These are phyloP conservation scores for Drosophila albomicans DNA, from an alignment of 1,140 invertebrate genomes.

Conservation along the genomic window DNA sequence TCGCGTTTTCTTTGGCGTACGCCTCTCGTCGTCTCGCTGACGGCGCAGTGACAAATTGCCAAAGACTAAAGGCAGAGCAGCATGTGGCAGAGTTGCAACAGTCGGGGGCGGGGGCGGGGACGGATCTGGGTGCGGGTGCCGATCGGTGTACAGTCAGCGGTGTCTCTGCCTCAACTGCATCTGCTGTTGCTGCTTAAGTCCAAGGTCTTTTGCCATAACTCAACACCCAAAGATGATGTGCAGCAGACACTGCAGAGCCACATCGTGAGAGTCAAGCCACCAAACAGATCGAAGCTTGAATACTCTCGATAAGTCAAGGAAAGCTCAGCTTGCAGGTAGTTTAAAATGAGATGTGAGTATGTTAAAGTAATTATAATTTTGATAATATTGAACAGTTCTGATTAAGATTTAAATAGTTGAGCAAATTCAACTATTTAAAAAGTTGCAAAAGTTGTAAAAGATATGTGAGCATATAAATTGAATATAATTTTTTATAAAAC, in stretches of 20 bases:
- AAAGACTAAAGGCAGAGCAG: constrained; percentile 13
- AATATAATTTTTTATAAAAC: too few species aligned
- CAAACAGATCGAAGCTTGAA: constrained; percentile 2
- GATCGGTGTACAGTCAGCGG: constrained; percentile 41
- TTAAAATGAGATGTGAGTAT: neutral
- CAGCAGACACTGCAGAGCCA: constrained; percentile 14
- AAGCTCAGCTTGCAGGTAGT: neutral
- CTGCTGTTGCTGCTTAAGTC: constrained; percentile 59
- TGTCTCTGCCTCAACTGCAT: constrained; percentile 8
- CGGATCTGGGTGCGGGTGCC: constrained; percentile 46
- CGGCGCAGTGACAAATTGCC: constrained; percentile 77
- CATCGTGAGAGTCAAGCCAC: neutral
- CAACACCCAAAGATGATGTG: constrained; percentile 62
- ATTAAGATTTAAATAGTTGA: too few species aligned
- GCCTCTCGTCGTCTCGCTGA: constrained; percentile 68
- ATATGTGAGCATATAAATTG: too few species aligned
- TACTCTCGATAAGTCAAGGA: neutral
- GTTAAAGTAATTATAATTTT: neutral
- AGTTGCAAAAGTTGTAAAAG: too few species aligned
- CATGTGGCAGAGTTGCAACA: neutral
- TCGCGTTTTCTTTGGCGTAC: constrained; percentile 66
- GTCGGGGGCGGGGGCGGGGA: neutral
- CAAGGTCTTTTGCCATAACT: constrained; percentile 80
- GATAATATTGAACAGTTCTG: too few species aligned
- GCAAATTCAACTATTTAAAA: too few species aligned